A percentile compares a stretch with the other conserved stretches of the same genome.
phyloP scores from a whole-genome alignment of 2,113 vertebrate genomes.

The Aplodontia rufa region DNA sequence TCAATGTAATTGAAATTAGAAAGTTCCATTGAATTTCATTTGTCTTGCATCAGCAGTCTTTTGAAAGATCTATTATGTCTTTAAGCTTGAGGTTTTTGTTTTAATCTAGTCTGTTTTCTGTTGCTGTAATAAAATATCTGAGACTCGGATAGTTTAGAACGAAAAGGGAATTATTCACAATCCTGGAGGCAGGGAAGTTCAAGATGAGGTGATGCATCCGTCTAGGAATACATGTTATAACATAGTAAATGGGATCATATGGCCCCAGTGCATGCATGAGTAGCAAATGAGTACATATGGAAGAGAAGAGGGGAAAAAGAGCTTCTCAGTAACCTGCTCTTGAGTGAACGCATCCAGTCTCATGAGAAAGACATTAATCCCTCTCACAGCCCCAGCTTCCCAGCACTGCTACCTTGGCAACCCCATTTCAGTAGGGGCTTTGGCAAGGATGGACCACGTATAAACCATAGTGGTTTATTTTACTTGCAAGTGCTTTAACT shows the following conservation, averaged over 20 bases:
- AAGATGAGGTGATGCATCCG: background rate
- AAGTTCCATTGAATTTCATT: constrained; percentile 26
- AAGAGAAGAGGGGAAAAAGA: background rate
- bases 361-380: background rate
- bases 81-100: background rate
- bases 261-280: background rate
- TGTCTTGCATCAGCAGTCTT: background rate
- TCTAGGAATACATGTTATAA: background rate
- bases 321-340: background rate
- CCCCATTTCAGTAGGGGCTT: background rate
- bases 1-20: background rate
- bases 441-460: background rate
- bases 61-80: background rate
- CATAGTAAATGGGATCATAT: no score
- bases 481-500: background rate
- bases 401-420: background rate
- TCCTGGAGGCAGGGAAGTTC: background rate
- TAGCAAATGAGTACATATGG: background rate
- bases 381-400: background rate
- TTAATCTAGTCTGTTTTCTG: background rate
- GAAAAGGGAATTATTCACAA: background rate
- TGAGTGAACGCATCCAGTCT: background rate
- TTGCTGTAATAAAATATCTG: background rate
- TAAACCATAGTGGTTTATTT: background rate
- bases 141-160: background rate